These are phyloP conservation scores for Caenorhabditis wallacei DNA, from an alignment of 2,888 invertebrate genomes.

Conservation along the genomic window DNA sequence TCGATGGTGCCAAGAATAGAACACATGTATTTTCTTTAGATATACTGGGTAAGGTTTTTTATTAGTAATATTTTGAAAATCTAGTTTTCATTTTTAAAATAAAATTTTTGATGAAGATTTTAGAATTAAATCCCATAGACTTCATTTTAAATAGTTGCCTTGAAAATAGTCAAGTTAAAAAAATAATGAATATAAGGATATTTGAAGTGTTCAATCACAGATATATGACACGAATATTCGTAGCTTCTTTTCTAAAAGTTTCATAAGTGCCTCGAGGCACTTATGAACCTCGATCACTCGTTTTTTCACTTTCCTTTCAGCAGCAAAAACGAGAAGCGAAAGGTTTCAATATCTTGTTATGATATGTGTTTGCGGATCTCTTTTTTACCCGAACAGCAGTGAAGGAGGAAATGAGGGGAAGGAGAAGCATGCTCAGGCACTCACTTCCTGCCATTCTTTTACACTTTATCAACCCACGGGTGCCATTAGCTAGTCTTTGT, in stretches of 20 bases:
- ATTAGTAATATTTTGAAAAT: neutral
- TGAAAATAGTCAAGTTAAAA: no score
- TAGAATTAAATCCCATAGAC: no score
- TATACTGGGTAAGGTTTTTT: neutral
- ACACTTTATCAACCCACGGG: constrained; percentile 65
- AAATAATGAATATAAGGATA: no score
- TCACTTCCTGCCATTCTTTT: constrained; percentile 65
- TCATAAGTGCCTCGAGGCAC: constrained; percentile 35
- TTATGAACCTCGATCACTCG: constrained; percentile 39
- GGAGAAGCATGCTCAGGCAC: constrained; percentile 51
- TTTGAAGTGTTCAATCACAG: no score
- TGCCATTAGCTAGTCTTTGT: constrained; percentile 57
- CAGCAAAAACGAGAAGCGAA: constrained; percentile 1
- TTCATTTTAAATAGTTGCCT: no score
- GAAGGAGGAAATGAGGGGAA: constrained; percentile 2
- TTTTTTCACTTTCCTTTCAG: constrained; percentile 7
- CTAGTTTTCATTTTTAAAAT: no score
- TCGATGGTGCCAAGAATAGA: constrained; percentile 8
- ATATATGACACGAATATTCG: neutral
- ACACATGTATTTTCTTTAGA: neutral
- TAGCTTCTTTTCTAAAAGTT: constrained; percentile 14
- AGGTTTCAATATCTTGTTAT: constrained; percentile 61
- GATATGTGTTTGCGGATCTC: constrained; percentile 61
- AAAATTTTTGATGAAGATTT: no score
- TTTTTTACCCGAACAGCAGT: constrained; percentile 60